Conservation (phyloP, 2,797 vertebrate species). For the Vireo griseus region DNA sequence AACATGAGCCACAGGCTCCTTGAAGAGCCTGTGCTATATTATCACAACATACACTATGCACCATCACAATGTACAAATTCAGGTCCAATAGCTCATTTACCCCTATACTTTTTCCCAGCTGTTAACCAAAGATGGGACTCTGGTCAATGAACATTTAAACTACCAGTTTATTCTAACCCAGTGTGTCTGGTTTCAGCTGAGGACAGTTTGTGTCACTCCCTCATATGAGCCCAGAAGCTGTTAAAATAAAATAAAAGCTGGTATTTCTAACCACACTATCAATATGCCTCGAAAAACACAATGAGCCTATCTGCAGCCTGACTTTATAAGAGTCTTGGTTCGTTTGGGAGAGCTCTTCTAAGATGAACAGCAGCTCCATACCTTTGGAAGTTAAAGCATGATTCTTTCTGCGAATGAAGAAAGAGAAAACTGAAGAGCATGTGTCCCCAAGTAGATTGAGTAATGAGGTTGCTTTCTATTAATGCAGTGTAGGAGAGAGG, state of each 20-base stretch:
- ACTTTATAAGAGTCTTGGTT: neutral
- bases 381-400: neutral
- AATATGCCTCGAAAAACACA: neutral
- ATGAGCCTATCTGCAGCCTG: neutral
- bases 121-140: neutral
- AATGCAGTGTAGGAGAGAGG: neutral
- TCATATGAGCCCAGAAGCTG: neutral
- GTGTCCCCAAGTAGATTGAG: neutral
- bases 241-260: neutral
- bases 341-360: neutral
- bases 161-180: neutral
- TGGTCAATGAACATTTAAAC: neutral
- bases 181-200: neutral
- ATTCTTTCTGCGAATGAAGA: neutral
- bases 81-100: neutral
- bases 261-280: neutral
- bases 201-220: neutral
- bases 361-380: neutral
- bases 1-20: accelerated
- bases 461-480: neutral
- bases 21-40: neutral
- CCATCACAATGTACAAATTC: neutral
- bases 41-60: neutral
- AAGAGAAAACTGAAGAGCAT: neutral
- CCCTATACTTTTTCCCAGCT: neutral